Conservation (phyloP, 2,888 invertebrate genomes). For the Desoria tigrina region DNA sequence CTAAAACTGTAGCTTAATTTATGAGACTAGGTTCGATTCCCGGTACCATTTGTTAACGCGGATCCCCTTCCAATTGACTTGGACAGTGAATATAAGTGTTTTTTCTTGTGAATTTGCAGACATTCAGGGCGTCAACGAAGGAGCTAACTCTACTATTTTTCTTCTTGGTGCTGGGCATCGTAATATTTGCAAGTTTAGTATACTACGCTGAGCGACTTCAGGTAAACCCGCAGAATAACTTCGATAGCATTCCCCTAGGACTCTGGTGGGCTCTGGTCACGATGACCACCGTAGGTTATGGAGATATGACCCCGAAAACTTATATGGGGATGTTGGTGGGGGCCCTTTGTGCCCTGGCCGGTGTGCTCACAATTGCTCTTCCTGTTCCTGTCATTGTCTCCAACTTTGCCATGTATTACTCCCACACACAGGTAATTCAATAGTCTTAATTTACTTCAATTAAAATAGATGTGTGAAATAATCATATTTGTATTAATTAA, state of each 20-base stretch:
- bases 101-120: slow-evolving; percentile 58
- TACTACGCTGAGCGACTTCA: slow-evolving; percentile 97
- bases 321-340: slow-evolving; percentile 86
- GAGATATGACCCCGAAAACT: slow-evolving; percentile 97
- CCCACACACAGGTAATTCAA: slow-evolving; percentile 70
- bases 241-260: slow-evolving; percentile 95
- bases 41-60: too few relatives aligned
- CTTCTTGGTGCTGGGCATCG: slow-evolving; percentile 95
- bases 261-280: slow-evolving; percentile 96
- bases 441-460: too few relatives aligned
- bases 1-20: too few relatives aligned
- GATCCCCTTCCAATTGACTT: too few relatives aligned
- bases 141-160: slow-evolving; percentile 94
- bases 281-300: slow-evolving; percentile 98
- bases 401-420: slow-evolving; percentile 97
- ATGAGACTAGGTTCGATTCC: too few relatives aligned
- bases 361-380: slow-evolving; percentile 96
- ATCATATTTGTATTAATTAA: too few relatives aligned
- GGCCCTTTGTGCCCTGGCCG: slow-evolving; percentile 94
- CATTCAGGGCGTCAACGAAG: slow-evolving; percentile 94
- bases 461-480: too few relatives aligned
- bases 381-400: slow-evolving; percentile 99
- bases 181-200: slow-evolving; percentile 96
- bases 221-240: slow-evolving; percentile 93
- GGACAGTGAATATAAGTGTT: too few relatives aligned